Conservation (phyloP, 2,888 invertebrate species). For the Steinernema carpocapsae region DNA sequence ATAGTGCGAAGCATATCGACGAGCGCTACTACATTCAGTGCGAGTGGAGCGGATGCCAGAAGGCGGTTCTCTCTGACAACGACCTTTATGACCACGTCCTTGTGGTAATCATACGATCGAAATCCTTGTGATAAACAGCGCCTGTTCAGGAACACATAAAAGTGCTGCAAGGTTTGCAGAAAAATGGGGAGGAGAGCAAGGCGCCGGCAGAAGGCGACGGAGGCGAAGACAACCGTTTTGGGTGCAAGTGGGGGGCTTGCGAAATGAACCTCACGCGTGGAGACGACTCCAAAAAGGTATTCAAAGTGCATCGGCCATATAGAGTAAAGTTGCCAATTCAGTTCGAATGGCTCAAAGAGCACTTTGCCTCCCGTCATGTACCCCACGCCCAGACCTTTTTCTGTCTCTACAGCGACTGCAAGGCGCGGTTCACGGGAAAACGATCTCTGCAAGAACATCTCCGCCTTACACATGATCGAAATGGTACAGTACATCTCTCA, state of each 20-base stretch:
- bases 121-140: too few relatives aligned
- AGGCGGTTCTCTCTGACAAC: conserved; percentile 40
- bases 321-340: conserved; percentile 23
- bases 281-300: conserved; percentile 45
- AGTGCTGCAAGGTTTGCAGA: neutral
- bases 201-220: conserved; percentile 17
- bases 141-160: conserved; percentile 6
- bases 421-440: conserved; percentile 41
- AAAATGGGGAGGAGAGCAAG: neutral
- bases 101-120: conserved; percentile 14
- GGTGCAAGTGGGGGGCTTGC: conserved; percentile 46
- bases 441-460: conserved; percentile 45
- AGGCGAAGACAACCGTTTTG: conserved; percentile 33
- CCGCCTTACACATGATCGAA: conserved; percentile 43
- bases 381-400: conserved; percentile 47
- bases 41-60: conserved; percentile 41
- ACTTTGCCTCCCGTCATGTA: conserved; percentile 46
- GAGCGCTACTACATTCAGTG: conserved; percentile 14
- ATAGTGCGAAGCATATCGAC: neutral
- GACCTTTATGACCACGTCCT: conserved; percentile 45
- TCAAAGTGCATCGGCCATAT: too few relatives aligned
- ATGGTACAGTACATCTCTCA: too few relatives aligned
- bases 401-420: conserved; percentile 44
- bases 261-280: conserved; percentile 47
- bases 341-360: conserved; percentile 48